These are phyloP conservation scores for Orchesellides sinensis DNA, from an alignment of 2,888 invertebrate species.

Conservation along the genomic window DNA sequence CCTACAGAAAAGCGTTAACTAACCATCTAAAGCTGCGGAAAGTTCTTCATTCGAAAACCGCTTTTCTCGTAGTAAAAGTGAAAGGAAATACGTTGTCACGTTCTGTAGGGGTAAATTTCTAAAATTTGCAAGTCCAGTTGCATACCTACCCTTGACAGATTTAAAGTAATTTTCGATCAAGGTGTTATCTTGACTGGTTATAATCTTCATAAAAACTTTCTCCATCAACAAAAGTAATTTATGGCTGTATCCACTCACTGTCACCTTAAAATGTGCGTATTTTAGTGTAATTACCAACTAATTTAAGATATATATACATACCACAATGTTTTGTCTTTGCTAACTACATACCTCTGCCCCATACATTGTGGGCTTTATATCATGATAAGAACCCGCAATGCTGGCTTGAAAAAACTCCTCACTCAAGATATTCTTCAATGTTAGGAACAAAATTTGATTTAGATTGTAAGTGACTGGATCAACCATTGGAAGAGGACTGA, in stretches of 20 bases:
- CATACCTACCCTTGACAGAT: conserved; percentile 80
- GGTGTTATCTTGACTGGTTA: conserved; percentile 85
- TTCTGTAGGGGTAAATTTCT: conserved; percentile 23
- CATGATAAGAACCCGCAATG: conserved; percentile 90
- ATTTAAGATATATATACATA: not conserved
- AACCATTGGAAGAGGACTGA: conserved; percentile 89
- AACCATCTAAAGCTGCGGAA: conserved; percentile 87
- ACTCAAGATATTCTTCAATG: conserved; percentile 90
- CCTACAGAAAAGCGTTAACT: not conserved
- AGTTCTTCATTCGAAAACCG: conserved; percentile 77
- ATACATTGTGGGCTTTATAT: conserved; percentile 86
- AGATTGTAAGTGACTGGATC: conserved; percentile 91
- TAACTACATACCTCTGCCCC: conserved; percentile 87
- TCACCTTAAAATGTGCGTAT: conserved; percentile 18
- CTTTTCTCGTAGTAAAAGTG: conserved; percentile 36
- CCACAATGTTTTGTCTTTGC: not conserved
- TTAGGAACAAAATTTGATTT: conserved; percentile 87
- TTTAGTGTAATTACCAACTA: not conserved
- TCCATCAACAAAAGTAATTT: conserved; percentile 90
- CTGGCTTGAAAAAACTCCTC: conserved; percentile 96
- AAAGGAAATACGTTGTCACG: conserved; percentile 28
- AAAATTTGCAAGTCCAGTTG: conserved; percentile 15
- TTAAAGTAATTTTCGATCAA: conserved; percentile 88
- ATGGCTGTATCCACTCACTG: conserved; percentile 88
- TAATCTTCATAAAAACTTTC: conserved; percentile 90